phyloP scores from a whole-genome alignment of 2,797 vertebrate species.

The Acrossocheilus fasciatus region DNA sequence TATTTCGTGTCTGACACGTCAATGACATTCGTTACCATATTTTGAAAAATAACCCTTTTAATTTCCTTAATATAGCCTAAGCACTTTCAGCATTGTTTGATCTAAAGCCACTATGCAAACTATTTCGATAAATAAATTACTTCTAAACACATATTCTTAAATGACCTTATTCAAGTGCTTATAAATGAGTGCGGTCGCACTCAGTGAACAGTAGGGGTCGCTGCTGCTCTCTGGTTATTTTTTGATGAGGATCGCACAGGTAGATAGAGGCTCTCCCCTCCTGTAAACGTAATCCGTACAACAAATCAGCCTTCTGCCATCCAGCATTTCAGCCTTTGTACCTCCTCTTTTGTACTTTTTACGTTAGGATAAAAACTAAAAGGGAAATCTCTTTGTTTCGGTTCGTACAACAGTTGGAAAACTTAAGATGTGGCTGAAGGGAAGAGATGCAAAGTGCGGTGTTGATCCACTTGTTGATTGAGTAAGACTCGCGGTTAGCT shows the following conservation, averaged over 20 bases:
- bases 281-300: constrained; percentile 22
- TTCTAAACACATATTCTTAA: background rate
- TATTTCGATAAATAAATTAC: background rate
- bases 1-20: background rate
- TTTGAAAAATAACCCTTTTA: background rate
- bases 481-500: constrained; percentile 46
- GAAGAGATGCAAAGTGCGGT: background rate
- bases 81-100: background rate
- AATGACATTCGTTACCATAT: background rate
- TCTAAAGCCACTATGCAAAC: background rate
- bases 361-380: background rate
- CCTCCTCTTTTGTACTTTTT: background rate
- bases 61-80: background rate
- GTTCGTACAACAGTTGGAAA: background rate
- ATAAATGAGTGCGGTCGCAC: background rate
- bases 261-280: constrained; percentile 35
- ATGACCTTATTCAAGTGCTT: background rate
- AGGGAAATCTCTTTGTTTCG: background rate
- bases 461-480: constrained; percentile 52
- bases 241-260: constrained; percentile 24
- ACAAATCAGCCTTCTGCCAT: constrained; percentile 33
- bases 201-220: constrained; percentile 15
- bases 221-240: background rate
- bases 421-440: background rate
- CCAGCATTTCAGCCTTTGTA: constrained; percentile 12